Conservation (phyloP, 1,140 invertebrate genomes). For the Drosophila busckii region DNA sequence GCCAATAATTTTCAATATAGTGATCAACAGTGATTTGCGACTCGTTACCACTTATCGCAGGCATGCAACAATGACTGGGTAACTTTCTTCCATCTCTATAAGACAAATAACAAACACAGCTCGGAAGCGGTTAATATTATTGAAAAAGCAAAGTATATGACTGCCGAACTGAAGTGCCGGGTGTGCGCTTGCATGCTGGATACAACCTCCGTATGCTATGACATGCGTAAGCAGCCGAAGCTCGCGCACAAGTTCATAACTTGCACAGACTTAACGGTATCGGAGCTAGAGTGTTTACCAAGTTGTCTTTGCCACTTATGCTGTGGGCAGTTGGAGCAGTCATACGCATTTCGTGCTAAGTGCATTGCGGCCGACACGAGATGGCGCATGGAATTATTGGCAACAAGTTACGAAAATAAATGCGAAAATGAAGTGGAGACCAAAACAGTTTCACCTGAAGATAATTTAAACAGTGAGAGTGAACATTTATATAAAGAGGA, state of each 20-base stretch:
- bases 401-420: neutral
- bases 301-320: constrained; percentile 44
- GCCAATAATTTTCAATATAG: too few species aligned
- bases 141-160: too few species aligned
- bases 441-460: neutral
- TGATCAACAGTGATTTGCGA: too few species aligned
- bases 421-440: neutral
- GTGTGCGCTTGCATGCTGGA: constrained; percentile 31
- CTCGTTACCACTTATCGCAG: too few species aligned
- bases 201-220: constrained; percentile 8
- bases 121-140: too few species aligned
- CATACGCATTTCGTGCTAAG: constrained; percentile 46
- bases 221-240: constrained; percentile 25
- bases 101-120: too few species aligned
- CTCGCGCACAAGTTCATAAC: constrained; percentile 46
- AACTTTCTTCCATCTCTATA: too few species aligned
- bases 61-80: too few species aligned
- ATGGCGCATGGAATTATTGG: constrained; percentile 27
- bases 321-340: constrained; percentile 39
- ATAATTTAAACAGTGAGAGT: neutral
- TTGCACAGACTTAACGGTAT: constrained; percentile 38
- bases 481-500: neutral
- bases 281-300: constrained; percentile 23
- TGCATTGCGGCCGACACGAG: constrained; percentile 42
- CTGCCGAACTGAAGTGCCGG: too few species aligned